Evolutionary conservation across 2,113 vertebrate genomes (phyloP).

Genomic region (Epinephelus lanceolatus): DNA sequence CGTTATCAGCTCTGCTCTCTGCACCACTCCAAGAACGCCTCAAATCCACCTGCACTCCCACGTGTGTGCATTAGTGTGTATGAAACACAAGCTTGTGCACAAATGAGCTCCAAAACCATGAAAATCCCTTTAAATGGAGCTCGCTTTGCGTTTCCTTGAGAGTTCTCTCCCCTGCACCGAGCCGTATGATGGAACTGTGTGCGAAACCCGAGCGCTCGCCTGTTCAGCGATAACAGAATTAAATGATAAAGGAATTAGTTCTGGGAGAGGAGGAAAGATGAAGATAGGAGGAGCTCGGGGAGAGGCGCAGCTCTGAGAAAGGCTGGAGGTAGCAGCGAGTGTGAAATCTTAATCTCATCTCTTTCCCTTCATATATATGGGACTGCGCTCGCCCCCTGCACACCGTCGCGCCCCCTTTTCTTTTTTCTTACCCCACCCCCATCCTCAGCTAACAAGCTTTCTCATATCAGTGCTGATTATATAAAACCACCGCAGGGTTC

Average conservation of each 20-base stretch:
- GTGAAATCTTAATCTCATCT: slow-evolving; percentile 75
- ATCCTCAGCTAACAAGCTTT: slow-evolving; percentile 53
- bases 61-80: background rate
- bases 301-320: slow-evolving; percentile 39
- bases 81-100: background rate
- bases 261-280: slow-evolving; percentile 47
- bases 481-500: slow-evolving; percentile 48
- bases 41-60: background rate
- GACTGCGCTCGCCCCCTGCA: background rate
- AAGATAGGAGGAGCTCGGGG: slow-evolving; percentile 44
- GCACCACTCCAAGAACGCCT: background rate
- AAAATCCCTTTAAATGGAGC: slow-evolving; percentile 36
- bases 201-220: slow-evolving; percentile 11
- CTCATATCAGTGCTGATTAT: slow-evolving; percentile 53
- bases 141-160: slow-evolving; percentile 41
- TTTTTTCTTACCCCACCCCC: background rate
- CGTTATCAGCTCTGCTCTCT: background rate
- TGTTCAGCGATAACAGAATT: slow-evolving; percentile 65
- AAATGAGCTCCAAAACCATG: slow-evolving; percentile 17
- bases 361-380: slow-evolving; percentile 29
- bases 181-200: slow-evolving; percentile 1
- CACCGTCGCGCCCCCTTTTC: background rate
- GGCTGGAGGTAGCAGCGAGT: slow-evolving; percentile 53
- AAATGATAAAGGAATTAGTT: slow-evolving; percentile 72
- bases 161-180: slow-evolving; percentile 21